These are phyloP conservation scores for Platichthys flesus DNA, from an alignment of 2,113 vertebrate genomes.

Conservation along the genomic window DNA sequence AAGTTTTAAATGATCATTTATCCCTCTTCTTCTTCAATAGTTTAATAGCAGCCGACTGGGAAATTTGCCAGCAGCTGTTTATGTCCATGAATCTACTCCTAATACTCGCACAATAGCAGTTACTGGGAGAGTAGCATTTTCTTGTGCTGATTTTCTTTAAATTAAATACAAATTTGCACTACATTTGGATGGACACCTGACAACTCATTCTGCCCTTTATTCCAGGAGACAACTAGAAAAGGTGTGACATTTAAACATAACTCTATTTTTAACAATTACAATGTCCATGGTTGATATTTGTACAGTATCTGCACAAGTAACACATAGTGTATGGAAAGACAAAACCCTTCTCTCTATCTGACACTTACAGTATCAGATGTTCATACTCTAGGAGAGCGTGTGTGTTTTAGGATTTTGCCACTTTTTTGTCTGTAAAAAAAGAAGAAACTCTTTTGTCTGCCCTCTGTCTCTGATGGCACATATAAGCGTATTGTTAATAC, in stretches of 20 bases:
- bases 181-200: background rate
- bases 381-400: background rate
- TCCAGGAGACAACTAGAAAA: background rate
- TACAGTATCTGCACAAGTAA: too few relatives aligned
- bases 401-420: background rate
- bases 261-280: background rate
- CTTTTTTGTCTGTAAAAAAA: background rate
- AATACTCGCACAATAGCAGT: background rate
- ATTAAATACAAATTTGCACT: background rate
- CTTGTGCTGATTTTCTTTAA: background rate
- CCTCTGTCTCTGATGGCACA: constrained; percentile 25
- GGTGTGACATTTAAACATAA: background rate
- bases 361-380: background rate
- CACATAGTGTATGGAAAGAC: too few relatives aligned
- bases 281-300: too few relatives aligned
- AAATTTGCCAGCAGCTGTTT: background rate
- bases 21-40: background rate
- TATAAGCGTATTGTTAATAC: constrained; percentile 33
- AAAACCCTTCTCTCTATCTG: background rate
- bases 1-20: background rate
- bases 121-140: background rate
- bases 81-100: background rate
- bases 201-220: background rate
- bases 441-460: background rate
- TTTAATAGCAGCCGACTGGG: background rate